Conservation (phyloP, 2,888 invertebrate species). For the Acholoe squamosa region DNA sequence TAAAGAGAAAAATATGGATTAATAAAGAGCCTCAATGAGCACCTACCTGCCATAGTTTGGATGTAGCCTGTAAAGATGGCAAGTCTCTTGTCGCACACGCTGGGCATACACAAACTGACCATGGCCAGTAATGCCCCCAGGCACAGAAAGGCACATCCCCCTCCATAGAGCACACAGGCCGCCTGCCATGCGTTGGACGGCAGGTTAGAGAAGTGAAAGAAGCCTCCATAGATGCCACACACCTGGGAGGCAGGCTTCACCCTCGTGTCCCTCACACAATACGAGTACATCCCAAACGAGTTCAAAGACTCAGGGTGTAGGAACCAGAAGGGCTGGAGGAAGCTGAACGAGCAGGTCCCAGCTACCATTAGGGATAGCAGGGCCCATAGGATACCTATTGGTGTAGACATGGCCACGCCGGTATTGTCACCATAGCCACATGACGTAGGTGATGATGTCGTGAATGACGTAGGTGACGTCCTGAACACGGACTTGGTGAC, state of each 20-base stretch:
- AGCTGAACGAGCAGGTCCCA: slow-evolving; percentile 81
- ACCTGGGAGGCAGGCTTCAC: slow-evolving; percentile 63
- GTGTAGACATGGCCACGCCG: slow-evolving; percentile 73
- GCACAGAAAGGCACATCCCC: slow-evolving; percentile 75
- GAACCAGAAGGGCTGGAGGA: slow-evolving; percentile 83
- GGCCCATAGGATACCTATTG: slow-evolving; percentile 81
- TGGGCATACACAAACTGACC: slow-evolving; percentile 71
- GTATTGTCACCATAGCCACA: slow-evolving; percentile 37
- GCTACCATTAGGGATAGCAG: slow-evolving; percentile 82
- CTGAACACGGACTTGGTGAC: slow-evolving; percentile 50
- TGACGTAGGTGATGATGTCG: not conserved
- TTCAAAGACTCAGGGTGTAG: slow-evolving; percentile 75
- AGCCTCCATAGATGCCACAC: slow-evolving; percentile 72
- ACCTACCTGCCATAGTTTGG: slow-evolving; percentile 76
- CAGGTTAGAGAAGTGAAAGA: slow-evolving; percentile 70
- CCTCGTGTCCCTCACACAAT: slow-evolving; percentile 72
- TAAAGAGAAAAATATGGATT: too few relatives aligned
- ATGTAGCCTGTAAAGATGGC: slow-evolving; percentile 73
- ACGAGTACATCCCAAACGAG: slow-evolving; percentile 78
- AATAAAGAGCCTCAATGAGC: too few relatives aligned
- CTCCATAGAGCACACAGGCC: slow-evolving; percentile 76
- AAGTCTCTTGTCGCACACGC: slow-evolving; percentile 70
- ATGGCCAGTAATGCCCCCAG: slow-evolving; percentile 73
- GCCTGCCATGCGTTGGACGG: slow-evolving; percentile 76
- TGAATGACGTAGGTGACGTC: slow-evolving; percentile 10